These are phyloP conservation scores for Sceloporus undulatus DNA, from an alignment of 2,113 vertebrate genomes.

Conservation along the genomic window DNA sequence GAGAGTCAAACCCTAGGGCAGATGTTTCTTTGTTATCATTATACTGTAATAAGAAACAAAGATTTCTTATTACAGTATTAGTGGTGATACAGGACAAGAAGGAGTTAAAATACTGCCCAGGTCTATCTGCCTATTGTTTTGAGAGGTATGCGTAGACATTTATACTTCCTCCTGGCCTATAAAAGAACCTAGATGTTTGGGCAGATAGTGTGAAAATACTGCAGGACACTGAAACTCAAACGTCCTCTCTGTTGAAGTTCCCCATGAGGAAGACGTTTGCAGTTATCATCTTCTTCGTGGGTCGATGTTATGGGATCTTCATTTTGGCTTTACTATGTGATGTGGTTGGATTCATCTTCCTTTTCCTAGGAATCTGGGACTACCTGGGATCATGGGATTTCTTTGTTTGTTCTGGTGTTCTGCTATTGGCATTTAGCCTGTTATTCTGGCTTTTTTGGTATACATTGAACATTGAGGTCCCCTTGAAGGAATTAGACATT, in stretches of 20 bases:
- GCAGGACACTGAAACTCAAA: conserved; percentile 4
- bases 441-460: conserved; percentile 89
- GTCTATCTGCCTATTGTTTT: conserved; percentile 56
- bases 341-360: conserved; percentile 75
- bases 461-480: conserved; percentile 76
- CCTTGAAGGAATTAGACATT: conserved; percentile 78
- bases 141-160: conserved; percentile 51
- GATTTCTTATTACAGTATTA: conserved; percentile 1
- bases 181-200: conserved; percentile 42
- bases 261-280: conserved; percentile 50
- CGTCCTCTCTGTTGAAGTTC: conserved; percentile 49
- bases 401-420: conserved; percentile 83
- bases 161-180: conserved; percentile 66
- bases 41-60: background rate
- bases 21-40: background rate
- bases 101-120: conserved; percentile 60
- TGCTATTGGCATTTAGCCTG: conserved; percentile 86
- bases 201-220: conserved; percentile 38
- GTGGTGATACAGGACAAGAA: conserved; percentile 61
- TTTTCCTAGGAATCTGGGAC: conserved; percentile 84
- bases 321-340: conserved; percentile 81
- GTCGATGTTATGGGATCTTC: conserved; percentile 67
- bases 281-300: conserved; percentile 14
- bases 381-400: conserved; percentile 84
- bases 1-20: background rate